These are phyloP conservation scores for Ormyrus rosae DNA, from an alignment of 2,888 invertebrate species.

Conservation along the genomic window DNA sequence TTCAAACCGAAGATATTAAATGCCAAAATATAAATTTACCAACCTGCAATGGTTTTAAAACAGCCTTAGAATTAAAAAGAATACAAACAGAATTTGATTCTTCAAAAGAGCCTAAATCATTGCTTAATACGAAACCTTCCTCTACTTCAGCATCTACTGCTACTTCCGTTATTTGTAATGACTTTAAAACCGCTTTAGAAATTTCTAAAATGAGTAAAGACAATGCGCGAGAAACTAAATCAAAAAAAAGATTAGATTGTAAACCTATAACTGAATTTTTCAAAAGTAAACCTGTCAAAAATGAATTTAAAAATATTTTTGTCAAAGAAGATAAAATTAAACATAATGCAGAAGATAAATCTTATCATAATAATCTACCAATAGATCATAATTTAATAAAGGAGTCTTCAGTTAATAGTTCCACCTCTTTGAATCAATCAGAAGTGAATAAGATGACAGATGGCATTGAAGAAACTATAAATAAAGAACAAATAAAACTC, in stretches of 20 bases:
- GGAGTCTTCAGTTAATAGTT: neutral
- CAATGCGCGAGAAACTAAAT: constrained; percentile 16
- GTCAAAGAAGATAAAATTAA: neutral
- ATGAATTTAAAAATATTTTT: constrained; percentile 40
- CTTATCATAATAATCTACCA: neutral
- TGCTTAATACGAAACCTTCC: no score
- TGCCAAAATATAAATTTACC: neutral
- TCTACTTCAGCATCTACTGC: neutral
- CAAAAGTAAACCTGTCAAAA: constrained; percentile 44
- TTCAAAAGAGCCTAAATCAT: neutral
- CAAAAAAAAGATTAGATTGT: constrained; percentile 33
- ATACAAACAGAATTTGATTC: constrained; percentile 8
- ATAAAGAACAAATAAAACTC: neutral
- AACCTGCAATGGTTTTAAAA: constrained; percentile 44
- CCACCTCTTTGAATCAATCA: no score
- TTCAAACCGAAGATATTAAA: neutral
- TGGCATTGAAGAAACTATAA: neutral
- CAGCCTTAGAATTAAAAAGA: constrained; percentile 51
- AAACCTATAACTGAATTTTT: constrained; percentile 40
- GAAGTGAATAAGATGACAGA: neutral
- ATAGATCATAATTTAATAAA: neutral
- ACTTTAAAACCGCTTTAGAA: constrained; percentile 67
- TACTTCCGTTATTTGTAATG: constrained; percentile 33
- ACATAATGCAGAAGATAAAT: neutral
- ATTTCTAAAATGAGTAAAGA: constrained; percentile 60